Evolutionary conservation across 1,140 invertebrate genomes (phyloP), one percentile per base, ranked within the genome.

Genomic region (Drosophila pandora): DNA sequence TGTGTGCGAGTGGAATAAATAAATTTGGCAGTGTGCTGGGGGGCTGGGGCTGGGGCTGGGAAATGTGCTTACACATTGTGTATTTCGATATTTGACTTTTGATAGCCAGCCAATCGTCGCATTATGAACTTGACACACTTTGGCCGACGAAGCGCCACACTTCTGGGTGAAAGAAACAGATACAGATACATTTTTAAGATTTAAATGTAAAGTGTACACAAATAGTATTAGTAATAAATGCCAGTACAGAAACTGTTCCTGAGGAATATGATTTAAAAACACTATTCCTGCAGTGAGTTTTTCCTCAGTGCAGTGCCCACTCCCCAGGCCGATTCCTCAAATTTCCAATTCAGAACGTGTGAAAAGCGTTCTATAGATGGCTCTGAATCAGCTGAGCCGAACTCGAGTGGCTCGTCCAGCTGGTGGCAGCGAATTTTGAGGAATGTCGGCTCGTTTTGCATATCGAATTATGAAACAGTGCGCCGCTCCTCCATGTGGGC

Each of bases 41-140:
- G n/a, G n/a, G n/a, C n/a, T n/a, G n/a, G n/a, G n/a, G n/a, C n/a
- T n/a, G n/a, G n/a, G 6, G 39, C 43, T 41, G 39, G 39, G 47
- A 60, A 63, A 59, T 58, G 37, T 53, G 62, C 49, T 61, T 39
- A 71, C 57, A 47, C 12, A 64, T 57, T 69, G 54, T 30, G 43
- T 57, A 53, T 72, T 62, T 73, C 55, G 12, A 37, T 52, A 50
- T 70, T 64, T 79, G 67, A 49, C 61, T 85, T 85, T 68, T 64
- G 65, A 76, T 57, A 72, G 54, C 49, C 70, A 62, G 69, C 67
- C 53, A 48, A 58, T 76, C 41, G 57, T 57, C 67, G 39, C 52
- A 56, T 58, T 77, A 60, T 87, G 82, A 84, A 84, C 81, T 84
- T 84, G 81, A 84, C 81, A 81, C 73, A 84, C 56, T 67, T 76